phyloP scores from a whole-genome alignment of 1,140 invertebrate species.

The Popillia japonica region DNA sequence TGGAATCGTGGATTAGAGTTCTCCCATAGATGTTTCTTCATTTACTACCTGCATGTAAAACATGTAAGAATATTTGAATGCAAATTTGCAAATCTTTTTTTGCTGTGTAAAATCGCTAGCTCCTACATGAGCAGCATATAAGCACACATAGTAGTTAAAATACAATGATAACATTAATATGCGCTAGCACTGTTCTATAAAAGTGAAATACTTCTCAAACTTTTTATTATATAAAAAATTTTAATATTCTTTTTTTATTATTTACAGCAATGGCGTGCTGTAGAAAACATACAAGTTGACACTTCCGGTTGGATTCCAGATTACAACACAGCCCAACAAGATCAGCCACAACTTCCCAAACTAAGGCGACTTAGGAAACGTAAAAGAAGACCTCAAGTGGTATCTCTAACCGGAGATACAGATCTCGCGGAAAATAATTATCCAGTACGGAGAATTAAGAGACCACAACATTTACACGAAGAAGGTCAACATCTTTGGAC shows the following conservation, averaged over 20 bases:
- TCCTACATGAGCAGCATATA: not conserved
- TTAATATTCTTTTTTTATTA: conserved; percentile 9
- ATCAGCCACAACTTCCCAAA: conserved; percentile 50
- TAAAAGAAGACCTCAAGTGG: conserved; percentile 61
- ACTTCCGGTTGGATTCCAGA: conserved; percentile 49
- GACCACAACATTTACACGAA: conserved; percentile 48
- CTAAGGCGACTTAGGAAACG: conserved; percentile 63
- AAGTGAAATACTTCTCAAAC: not conserved
- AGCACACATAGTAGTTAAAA: not conserved
- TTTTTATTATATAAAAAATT: not conserved
- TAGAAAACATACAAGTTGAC: conserved; percentile 53
- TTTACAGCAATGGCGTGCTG: conserved; percentile 64
- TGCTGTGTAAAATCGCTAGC: not conserved
- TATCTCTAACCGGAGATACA: conserved; percentile 30
- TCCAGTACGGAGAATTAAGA: conserved; percentile 40
- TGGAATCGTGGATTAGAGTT: not conserved
- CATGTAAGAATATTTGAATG: not conserved
- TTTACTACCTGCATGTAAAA: not conserved
- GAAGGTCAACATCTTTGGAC: conserved; percentile 49
- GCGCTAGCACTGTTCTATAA: not conserved
- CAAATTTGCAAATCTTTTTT: not conserved
- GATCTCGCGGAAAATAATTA: conserved; percentile 22
- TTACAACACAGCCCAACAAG: conserved; percentile 45
- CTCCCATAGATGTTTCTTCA: not conserved
- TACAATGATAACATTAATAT: conserved; percentile 10